These are phyloP conservation scores for Oreochromis spilurus DNA, from an alignment of 2,113 vertebrate species.

Conservation along the genomic window DNA sequence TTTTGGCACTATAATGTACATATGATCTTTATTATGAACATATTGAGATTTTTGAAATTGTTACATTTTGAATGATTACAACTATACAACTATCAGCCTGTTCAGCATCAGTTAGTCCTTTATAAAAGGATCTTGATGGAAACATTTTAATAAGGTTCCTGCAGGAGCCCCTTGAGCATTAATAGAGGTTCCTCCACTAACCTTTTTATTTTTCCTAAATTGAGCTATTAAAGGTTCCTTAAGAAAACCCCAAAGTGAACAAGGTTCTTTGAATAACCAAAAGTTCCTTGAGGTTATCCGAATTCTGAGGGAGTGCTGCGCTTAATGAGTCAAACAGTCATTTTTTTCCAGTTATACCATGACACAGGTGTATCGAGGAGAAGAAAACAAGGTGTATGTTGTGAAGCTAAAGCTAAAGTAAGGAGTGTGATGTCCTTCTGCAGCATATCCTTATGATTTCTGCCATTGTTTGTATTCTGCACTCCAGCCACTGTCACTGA, in stretches of 20 bases:
- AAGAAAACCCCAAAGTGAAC: not conserved
- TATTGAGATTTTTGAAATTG: not conserved
- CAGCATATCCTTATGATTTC: constrained; percentile 20
- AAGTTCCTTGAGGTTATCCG: not conserved
- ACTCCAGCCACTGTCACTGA: not conserved
- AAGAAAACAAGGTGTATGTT: not conserved
- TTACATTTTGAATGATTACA: not conserved
- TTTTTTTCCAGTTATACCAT: not conserved
- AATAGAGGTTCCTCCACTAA: not conserved
- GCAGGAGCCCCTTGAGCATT: not conserved
- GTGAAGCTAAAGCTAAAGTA: not conserved
- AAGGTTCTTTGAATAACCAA: not conserved
- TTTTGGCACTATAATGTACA: not conserved
- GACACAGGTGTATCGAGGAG: not conserved
- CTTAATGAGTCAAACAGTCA: not conserved
- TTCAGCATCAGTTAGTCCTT: rapidly evolving
- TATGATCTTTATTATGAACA: not conserved
- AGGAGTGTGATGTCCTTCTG: constrained; percentile 41
- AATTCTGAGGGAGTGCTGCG: not conserved
- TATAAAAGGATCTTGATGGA: not conserved
- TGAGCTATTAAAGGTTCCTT: not conserved
- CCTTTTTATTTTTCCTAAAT: not conserved
- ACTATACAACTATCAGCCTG: not conserved
- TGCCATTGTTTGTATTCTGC: not conserved
- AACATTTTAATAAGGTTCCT: not conserved